Evolutionary conservation across 2,888 invertebrate species (phyloP), one percentile per base, ranked within the genome.

Genomic region (Drosophila gaucha): DNA sequence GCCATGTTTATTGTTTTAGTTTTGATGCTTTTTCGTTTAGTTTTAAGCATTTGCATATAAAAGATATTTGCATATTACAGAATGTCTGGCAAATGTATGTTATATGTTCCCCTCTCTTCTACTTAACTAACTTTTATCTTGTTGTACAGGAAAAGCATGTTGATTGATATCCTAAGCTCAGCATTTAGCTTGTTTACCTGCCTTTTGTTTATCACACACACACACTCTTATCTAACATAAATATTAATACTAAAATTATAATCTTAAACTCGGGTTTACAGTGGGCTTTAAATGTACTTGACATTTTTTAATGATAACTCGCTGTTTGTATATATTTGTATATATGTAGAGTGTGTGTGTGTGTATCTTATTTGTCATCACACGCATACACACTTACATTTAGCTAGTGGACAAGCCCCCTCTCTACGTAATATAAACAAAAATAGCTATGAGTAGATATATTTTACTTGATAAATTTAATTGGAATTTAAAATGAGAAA

Each of bases 31-130:
- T 30, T 43, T 39, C 28, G 20, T 14, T 44, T 47, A 16, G 16
- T n/a, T 46, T 58, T 58, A n/a, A 44, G 33, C 22, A 66, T 65
- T 65, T 55, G 64, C 64, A 68, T 66, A 58, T 35, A 22, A 28
- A 20, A 24, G 12, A 20, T 28, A 12, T 22, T 66, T 47, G 35
- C 67, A 66, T 66, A 49, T 66, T 56, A 66, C 65, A 56, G 35
- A 46, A 54, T 63, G 60, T 62, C 49, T 60, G 30, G 18, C 26
- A 31, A 12, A 46, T 16, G n/a, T n/a, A n/a, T n/a, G n/a, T n/a
- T n/a, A n/a, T n/a, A n/a, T n/a, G n/a, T n/a, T n/a, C n/a, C n/a
- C 12, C 14, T 24, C 18, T 1, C n/a, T 12, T 12, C 14, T 2
- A n/a, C n/a, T n/a, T n/a, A n/a, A n/a, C n/a, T n/a, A n/a, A n/a